Evolutionary conservation across 2,888 invertebrate genomes (phyloP), one percentile per base, ranked within the genome.

Genomic region (Diplolepis rosae): DNA sequence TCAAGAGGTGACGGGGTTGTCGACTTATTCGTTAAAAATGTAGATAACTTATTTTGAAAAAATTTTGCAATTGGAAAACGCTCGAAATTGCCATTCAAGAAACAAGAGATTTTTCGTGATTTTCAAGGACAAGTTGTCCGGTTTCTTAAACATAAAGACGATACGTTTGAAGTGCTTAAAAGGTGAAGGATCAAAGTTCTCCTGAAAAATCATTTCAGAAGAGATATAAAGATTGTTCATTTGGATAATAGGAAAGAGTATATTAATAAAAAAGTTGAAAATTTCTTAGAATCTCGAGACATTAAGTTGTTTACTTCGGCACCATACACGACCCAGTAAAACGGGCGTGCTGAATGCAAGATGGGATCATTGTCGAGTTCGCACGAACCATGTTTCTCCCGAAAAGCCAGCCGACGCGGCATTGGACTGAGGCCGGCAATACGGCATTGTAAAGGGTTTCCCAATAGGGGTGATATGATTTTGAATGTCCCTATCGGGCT

Each of bases 301-400:
- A 79, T 79, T 7, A 48, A 50, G 1, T 66, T 77, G 24, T 73
- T 75, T 30, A 69, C 67, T n/a, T 74, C 77, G 1, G 68, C 77
- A 5, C 77, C 76, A 0, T 79, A 77, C 51, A 78, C 78, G 3
- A 75, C 77, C 1, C 74, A 77, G 15, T 75, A 79, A 67, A 80
- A 79, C 50, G 80, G 77, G 0, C 68, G 75, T 27, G 75, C 66
- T 1, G 75, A 80, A 52, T 69, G 77, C 22, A 79, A 79, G 35
- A 78, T 76, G 66, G 76, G 5, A 79, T 75, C 0, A 75, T 81
- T 13, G 71, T 74, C 3, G 78, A 79, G 42, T 69, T 71, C 11
- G 79, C 77, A 1, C 67, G 75, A 13, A 77, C 77, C 0, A 79
- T 78, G 75, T 45, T 79, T 11, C 28, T 77, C n/a, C 66, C 76